Base-by-base conservation (phyloP, 2,797 vertebrate genomes). In the Lagocephalus sceleratus region DNA sequence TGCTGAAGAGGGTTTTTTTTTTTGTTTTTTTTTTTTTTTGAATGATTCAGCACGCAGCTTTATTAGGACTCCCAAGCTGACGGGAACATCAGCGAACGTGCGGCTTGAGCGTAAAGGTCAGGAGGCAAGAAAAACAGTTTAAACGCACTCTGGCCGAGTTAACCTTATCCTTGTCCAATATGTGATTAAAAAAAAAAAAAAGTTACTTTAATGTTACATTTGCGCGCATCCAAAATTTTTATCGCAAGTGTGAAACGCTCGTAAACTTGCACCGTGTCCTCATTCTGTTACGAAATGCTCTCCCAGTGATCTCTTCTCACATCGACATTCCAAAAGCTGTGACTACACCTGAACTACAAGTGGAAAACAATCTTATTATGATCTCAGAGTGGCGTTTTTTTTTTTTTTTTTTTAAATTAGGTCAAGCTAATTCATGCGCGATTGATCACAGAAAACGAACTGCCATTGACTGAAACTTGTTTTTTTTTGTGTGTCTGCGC, bases 351-450 rank as follows among this genome's bases (percentile, higher is more conserved):
- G 19, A 11, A 63, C 68, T 74, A 57, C 42, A 66, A 55, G 56
- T 14, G 20, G 17, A 32, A 54, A 54, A 41, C 29, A 14, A 29
- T 47, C 48, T 62, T 17, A 20, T 11, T 35, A 16, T 22, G 49
- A 35, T 60, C 54, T 58, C 41, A 32, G 44, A 78, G 70, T 75
- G 52, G 51, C 54, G 63, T 53, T 2, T 66, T 29, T 10, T 29
- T 29, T 2, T 66, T 29, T 10, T 29, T 29, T 35, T 66, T 77
- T 63, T 67, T 57, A 78, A 88, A 84, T 50, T 84, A 82, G 87
- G 84, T 86, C 87, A 86, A 77, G 76, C 77, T 68, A 54, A 76
- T 81, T 82, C 76, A 83, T 59, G 83, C 87, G 47, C 57, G 58
- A 79, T 83, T 79, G 82, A 76, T 82, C 71, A 32, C 29, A 54